A percentile compares a stretch with the other conserved stretches of the same genome.
Evolutionary conservation across 1,140 invertebrate species (phyloP).

Genomic region (Drosophila sucinea): DNA sequence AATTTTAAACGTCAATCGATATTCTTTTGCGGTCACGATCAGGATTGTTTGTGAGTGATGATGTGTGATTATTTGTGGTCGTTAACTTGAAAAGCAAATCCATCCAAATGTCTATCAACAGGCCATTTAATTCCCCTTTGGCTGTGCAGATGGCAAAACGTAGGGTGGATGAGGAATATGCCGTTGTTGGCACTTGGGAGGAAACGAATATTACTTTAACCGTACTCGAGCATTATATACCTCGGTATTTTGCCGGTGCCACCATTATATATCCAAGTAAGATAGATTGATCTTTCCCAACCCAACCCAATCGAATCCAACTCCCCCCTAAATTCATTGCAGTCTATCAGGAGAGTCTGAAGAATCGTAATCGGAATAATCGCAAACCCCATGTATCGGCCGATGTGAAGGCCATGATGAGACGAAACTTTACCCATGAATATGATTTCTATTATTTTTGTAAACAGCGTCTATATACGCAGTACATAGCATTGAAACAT

Average conservation of each 20-base stretch:
- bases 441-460: constrained; percentile 96
- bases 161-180: constrained; percentile 92
- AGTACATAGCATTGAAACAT: constrained; percentile 87
- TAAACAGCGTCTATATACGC: constrained; percentile 91
- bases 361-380: constrained; percentile 73
- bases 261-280: constrained; percentile 75
- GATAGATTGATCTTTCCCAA: not conserved
- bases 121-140: constrained; percentile 91
- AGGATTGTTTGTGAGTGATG: constrained; percentile 90
- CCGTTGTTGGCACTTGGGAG: constrained; percentile 93
- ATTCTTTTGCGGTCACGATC: constrained; percentile 94
- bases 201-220: constrained; percentile 92
- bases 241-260: constrained; percentile 91
- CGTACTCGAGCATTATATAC: constrained; percentile 92
- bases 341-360: constrained; percentile 53
- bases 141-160: constrained; percentile 91
- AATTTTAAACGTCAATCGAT: constrained; percentile 91
- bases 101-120: constrained; percentile 76
- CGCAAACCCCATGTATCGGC: constrained; percentile 86
- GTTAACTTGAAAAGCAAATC: not conserved
- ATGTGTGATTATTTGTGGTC: not conserved
- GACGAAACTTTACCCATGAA: constrained; percentile 92
- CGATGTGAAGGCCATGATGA: constrained; percentile 91
- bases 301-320: constrained; percentile 66
- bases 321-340: constrained; percentile 86